phyloP scores from a whole-genome alignment of 2,797 vertebrate species.

The Poeciliopsis infans region DNA sequence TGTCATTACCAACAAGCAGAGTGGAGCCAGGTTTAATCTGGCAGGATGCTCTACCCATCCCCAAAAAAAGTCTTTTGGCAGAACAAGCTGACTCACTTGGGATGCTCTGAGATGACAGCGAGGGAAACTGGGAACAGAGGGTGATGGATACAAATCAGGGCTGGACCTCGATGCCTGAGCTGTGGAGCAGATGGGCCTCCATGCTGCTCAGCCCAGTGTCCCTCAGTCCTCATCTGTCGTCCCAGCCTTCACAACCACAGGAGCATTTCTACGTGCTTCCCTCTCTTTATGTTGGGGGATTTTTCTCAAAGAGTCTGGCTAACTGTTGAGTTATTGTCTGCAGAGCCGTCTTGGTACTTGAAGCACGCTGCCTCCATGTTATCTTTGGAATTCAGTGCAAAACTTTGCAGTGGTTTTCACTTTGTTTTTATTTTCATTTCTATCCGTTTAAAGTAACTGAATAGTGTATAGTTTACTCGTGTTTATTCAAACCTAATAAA shows the following conservation, averaged over 20 bases:
- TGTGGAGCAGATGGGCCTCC: constrained; percentile 71
- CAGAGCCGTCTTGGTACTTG: constrained; percentile 27
- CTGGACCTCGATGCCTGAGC: constrained; percentile 33
- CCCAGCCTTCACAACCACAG: constrained; percentile 40
- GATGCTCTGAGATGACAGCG: constrained; percentile 50
- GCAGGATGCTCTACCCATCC: constrained; percentile 44
- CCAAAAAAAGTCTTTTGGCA: constrained; percentile 50
- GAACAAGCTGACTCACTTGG: constrained; percentile 26
- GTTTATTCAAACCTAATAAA: neutral
- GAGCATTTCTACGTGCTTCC: constrained; percentile 56
- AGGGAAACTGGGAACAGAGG: constrained; percentile 51
- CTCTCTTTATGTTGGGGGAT: constrained; percentile 18
- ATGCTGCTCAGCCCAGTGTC: constrained; percentile 52
- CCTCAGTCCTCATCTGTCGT: constrained; percentile 59
- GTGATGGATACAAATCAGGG: constrained; percentile 52
- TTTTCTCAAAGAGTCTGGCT: constrained; percentile 48
- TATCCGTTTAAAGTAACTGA: neutral
- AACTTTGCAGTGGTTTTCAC: neutral
- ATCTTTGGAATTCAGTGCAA: constrained; percentile 40
- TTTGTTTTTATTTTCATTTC: neutral
- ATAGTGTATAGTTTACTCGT: neutral
- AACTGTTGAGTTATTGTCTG: constrained; percentile 57
- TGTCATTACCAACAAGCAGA: constrained; percentile 52
- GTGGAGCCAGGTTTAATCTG: constrained; percentile 63
- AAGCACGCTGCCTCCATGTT: constrained; percentile 30